These are phyloP conservation scores for Mesochorus sp. DNA, from an alignment of 2,888 invertebrate genomes.

Conservation along the genomic window DNA sequence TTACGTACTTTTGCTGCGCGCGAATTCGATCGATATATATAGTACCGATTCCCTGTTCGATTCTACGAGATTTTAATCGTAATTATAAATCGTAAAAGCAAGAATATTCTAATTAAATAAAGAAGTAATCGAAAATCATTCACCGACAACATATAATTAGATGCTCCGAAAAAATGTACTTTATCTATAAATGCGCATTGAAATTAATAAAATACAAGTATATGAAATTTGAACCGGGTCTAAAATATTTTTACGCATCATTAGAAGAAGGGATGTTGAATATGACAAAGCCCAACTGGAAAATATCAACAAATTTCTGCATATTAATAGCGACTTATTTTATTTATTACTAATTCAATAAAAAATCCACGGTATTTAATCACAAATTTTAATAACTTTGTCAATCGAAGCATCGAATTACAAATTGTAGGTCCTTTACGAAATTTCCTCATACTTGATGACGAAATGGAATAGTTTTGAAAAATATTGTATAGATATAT, in stretches of 20 bases:
- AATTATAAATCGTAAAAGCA: slow-evolving; percentile 38
- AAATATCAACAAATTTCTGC: too few species aligned
- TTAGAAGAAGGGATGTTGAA: too few species aligned
- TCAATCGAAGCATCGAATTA: background rate
- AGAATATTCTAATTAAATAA: background rate
- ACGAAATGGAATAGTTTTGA: slow-evolving; percentile 3
- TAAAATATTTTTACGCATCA: too few species aligned
- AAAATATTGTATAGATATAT: background rate
- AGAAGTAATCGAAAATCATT: background rate
- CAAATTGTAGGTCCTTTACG: background rate
- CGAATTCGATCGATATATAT: slow-evolving; percentile 33
- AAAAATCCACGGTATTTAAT: slow-evolving; percentile 2
- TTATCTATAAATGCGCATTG: too few species aligned
- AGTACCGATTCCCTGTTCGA: slow-evolving; percentile 22
- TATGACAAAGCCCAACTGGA: too few species aligned
- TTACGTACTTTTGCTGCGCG: slow-evolving; percentile 55
- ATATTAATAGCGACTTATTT: too few species aligned
- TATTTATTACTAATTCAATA: too few species aligned
- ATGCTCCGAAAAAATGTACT: too few species aligned
- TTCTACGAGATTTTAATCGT: slow-evolving; percentile 2
- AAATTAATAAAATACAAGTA: too few species aligned
- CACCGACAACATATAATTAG: too few species aligned
- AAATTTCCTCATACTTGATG: slow-evolving; percentile 8
- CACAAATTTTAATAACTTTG: too few species aligned
- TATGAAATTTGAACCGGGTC: too few species aligned